Conservation (phyloP, 2,113 vertebrate species). For the Anguilla japonica region DNA sequence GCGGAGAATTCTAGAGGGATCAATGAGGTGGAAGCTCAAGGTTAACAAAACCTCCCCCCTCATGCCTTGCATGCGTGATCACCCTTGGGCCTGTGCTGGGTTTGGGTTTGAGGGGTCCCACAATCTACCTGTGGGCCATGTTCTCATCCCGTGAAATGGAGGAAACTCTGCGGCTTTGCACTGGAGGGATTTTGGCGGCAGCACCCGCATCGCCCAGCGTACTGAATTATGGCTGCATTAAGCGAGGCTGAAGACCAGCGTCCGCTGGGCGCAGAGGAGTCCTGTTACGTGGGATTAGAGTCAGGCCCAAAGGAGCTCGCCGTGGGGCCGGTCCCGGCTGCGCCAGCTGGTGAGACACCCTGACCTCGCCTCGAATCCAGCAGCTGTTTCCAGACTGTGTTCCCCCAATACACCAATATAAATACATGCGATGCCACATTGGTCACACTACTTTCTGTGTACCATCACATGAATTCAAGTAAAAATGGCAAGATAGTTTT, state of each 20-base stretch:
- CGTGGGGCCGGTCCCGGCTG: neutral
- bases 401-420: neutral
- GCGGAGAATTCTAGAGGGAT: slow-evolving; percentile 2
- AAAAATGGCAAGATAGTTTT: neutral
- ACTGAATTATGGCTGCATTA: slow-evolving; percentile 14
- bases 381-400: neutral
- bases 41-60: neutral
- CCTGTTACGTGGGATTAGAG: neutral
- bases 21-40: neutral
- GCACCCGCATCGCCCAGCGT: neutral
- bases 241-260: neutral
- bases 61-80: neutral
- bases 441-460: neutral
- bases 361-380: neutral
- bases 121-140: neutral
- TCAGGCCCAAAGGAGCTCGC: neutral
- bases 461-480: neutral
- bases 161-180: neutral
- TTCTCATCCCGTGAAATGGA: neutral
- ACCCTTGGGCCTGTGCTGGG: neutral
- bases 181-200: neutral
- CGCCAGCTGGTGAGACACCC: neutral
- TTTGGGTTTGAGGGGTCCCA: neutral
- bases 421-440: neutral
- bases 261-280: neutral